These are phyloP conservation scores for Tylochromis polylepis DNA, from an alignment of 2,113 vertebrate species.

Conservation along the genomic window DNA sequence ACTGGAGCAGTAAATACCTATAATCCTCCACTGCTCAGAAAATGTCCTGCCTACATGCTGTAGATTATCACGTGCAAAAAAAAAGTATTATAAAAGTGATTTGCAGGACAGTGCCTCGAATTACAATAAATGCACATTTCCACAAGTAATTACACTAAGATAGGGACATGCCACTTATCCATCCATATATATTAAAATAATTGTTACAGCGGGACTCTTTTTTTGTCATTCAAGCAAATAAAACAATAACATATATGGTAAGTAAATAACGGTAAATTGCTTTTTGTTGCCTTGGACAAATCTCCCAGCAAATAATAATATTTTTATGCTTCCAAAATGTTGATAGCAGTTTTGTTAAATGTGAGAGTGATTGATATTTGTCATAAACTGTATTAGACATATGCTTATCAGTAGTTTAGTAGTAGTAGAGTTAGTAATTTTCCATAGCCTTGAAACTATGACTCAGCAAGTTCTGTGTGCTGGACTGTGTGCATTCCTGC, in stretches of 20 bases:
- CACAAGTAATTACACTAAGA: background rate
- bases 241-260: background rate
- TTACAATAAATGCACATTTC: background rate
- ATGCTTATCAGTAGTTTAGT: too few relatives aligned
- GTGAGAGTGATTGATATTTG: too few relatives aligned
- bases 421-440: too few relatives aligned
- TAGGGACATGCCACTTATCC: background rate
- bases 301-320: background rate
- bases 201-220: background rate
- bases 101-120: background rate
- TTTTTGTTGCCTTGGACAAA: constrained; percentile 24
- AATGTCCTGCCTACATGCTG: background rate
- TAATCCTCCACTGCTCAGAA: background rate
- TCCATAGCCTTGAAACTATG: too few relatives aligned
- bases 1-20: background rate
- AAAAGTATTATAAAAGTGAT: background rate
- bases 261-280: constrained; percentile 15
- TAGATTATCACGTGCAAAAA: background rate
- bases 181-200: background rate
- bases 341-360: background rate
- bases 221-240: background rate
- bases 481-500: too few relatives aligned
- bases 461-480: too few relatives aligned
- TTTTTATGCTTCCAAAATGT: background rate
- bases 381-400: too few relatives aligned